These are phyloP conservation scores for Carassius gibelio DNA, from an alignment of 2,113 vertebrate genomes.

Conservation along the genomic window DNA sequence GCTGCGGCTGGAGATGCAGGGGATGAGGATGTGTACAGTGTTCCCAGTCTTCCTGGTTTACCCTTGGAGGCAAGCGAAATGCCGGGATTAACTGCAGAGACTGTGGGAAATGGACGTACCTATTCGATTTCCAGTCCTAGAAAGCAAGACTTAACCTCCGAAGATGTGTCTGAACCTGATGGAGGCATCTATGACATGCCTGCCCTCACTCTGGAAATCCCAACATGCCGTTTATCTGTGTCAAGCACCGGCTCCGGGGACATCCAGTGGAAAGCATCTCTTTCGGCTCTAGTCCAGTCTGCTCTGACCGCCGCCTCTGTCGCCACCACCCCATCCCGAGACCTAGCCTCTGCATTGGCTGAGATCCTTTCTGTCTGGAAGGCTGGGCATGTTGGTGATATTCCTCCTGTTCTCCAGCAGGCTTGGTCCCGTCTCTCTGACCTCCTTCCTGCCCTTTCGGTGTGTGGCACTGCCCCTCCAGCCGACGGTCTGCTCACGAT, in stretches of 20 bases:
- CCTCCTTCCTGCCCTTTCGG: constrained; percentile 71
- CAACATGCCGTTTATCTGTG: constrained; percentile 72
- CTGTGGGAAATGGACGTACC: constrained; percentile 59
- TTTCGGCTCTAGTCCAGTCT: constrained; percentile 73
- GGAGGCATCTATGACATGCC: constrained; percentile 88
- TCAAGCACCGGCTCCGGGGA: constrained; percentile 79
- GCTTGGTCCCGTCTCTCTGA: constrained; percentile 75
- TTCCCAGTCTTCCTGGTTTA: constrained; percentile 75
- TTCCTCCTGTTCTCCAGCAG: constrained; percentile 72
- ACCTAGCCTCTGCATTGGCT: constrained; percentile 73
- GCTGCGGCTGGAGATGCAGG: constrained; percentile 56
- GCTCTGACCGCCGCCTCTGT: constrained; percentile 65
- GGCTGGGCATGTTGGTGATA: constrained; percentile 68
- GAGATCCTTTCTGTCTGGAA: constrained; percentile 79
- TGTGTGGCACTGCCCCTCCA: constrained; percentile 63
- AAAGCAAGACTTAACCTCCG: constrained; percentile 58
- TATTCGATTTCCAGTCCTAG: constrained; percentile 68
- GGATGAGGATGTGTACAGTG: constrained; percentile 78
- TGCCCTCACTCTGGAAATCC: constrained; percentile 71
- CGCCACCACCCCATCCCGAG: constrained; percentile 65
- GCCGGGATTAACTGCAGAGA: constrained; percentile 50
- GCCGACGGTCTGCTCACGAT: constrained; percentile 69
- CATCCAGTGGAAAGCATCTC: constrained; percentile 72
- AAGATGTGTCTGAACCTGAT: constrained; percentile 65
- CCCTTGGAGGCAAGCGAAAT: constrained; percentile 72